A percentile compares a stretch with the other conserved stretches of the same genome.
phyloP scores from a whole-genome alignment of 2,797 vertebrate genomes.

The Dendrocincla fuliginosa region DNA sequence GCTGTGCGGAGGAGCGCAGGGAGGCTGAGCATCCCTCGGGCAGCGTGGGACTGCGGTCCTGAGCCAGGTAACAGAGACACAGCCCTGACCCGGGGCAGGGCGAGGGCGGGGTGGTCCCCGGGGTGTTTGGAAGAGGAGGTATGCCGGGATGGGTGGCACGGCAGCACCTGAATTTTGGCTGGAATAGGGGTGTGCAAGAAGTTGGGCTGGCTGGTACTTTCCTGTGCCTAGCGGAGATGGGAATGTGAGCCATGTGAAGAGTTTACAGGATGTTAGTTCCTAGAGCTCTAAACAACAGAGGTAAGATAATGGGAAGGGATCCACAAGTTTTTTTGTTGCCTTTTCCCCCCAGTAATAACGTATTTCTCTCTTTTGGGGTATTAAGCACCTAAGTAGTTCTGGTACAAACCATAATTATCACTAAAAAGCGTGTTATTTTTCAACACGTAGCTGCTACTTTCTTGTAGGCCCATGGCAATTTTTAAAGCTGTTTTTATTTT shows the following conservation, averaged over 20 bases:
- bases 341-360: not conserved
- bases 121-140: too few species aligned
- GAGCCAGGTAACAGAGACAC: not conserved
- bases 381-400: not conserved
- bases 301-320: not conserved
- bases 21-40: not conserved
- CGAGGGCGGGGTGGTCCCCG: accelerated
- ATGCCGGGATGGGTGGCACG: accelerated
- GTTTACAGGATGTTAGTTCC: not conserved
- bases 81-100: not conserved
- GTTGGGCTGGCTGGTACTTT: not conserved
- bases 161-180: not conserved
- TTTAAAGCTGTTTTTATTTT: not conserved
- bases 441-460: not conserved
- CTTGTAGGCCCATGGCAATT: not conserved
- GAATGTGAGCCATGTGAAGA: not conserved
- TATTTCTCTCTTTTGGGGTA: not conserved
- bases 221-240: not conserved
- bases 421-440: not conserved
- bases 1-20: not conserved
- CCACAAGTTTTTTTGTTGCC: not conserved
- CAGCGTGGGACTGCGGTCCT: not conserved
- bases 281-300: not conserved
- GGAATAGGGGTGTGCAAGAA: not conserved
- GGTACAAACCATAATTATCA: not conserved